A percentile compares a stretch with the other conserved stretches of the same genome.
These are phyloP conservation scores for Hephaestus fuliginosus DNA, from an alignment of 2,797 vertebrate genomes.

Conservation along the genomic window DNA sequence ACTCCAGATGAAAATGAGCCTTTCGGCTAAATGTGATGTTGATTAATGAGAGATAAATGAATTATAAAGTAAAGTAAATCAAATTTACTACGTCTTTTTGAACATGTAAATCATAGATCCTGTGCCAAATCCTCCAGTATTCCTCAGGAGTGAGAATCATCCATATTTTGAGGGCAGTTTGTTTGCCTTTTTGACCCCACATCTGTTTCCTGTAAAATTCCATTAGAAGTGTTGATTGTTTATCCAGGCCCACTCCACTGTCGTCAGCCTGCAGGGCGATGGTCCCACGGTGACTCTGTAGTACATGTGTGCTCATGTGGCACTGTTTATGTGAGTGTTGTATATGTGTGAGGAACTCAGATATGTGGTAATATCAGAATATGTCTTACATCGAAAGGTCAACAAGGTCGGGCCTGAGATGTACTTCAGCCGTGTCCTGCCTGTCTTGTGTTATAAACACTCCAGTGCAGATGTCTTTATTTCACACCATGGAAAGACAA, in stretches of 20 bases:
- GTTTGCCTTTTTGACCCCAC: slow-evolving; percentile 61
- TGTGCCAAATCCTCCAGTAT: not conserved
- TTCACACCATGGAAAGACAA: slow-evolving; percentile 40
- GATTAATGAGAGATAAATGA: not conserved
- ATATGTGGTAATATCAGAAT: slow-evolving; percentile 1
- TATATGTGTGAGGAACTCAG: slow-evolving; percentile 2
- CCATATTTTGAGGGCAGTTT: slow-evolving; percentile 41
- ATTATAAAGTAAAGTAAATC: too few relatives aligned
- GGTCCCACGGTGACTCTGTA: slow-evolving; percentile 27
- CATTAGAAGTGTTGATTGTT: slow-evolving; percentile 70
- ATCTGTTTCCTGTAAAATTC: slow-evolving; percentile 74
- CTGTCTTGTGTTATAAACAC: slow-evolving; percentile 17
- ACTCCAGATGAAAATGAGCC: not conserved
- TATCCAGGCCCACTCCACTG: slow-evolving; percentile 55
- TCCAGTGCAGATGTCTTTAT: slow-evolving; percentile 40
- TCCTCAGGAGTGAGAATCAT: slow-evolving; percentile 13
- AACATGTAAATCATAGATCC: not conserved
- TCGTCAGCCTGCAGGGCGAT: slow-evolving; percentile 42
- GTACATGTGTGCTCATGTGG: slow-evolving; percentile 30
- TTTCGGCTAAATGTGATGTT: not conserved
- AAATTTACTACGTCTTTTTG: too few relatives aligned
- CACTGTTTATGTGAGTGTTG: not conserved
- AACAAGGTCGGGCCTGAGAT: not conserved
- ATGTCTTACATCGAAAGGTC: not conserved
- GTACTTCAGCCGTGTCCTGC: not conserved